Conservation (phyloP, 1,140 invertebrate genomes). For the Lordiphosa clarofinis region DNA sequence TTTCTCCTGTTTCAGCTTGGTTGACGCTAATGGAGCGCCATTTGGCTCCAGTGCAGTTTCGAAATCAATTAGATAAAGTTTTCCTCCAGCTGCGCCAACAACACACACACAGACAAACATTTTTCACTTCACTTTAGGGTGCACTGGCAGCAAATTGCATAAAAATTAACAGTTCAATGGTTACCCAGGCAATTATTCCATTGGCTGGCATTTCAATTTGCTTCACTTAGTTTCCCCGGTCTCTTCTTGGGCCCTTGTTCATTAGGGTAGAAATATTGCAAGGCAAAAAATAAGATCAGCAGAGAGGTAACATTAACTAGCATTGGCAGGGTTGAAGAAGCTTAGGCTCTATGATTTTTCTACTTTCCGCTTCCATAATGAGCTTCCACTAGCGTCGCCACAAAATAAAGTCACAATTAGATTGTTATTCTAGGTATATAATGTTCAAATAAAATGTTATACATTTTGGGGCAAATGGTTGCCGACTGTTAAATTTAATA, state of each 20-base stretch:
- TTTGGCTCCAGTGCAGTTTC: slow-evolving; percentile 54
- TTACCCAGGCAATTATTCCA: slow-evolving; percentile 30
- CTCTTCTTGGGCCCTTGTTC: slow-evolving; percentile 12
- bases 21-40: slow-evolving; percentile 67
- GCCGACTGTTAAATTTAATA: no score
- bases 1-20: slow-evolving; percentile 37
- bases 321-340: no score
- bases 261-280: slow-evolving; percentile 12
- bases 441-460: no score
- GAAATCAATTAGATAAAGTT: slow-evolving; percentile 73
- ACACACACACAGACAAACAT: slow-evolving; percentile 23
- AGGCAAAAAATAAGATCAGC: background rate
- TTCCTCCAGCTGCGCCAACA: slow-evolving; percentile 47
- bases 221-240: background rate
- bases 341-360: no score
- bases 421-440: no score
- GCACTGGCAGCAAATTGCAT: slow-evolving; percentile 45
- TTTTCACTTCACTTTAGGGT: slow-evolving; percentile 42
- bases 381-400: no score
- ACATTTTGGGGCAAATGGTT: no score
- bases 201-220: slow-evolving; percentile 6
- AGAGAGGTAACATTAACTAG: no score
- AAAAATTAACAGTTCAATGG: slow-evolving; percentile 63
- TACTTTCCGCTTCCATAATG: no score
- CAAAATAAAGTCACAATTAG: no score